phyloP scores from a whole-genome alignment of 2,888 invertebrate genomes.

The Capitulum mitella region DNA sequence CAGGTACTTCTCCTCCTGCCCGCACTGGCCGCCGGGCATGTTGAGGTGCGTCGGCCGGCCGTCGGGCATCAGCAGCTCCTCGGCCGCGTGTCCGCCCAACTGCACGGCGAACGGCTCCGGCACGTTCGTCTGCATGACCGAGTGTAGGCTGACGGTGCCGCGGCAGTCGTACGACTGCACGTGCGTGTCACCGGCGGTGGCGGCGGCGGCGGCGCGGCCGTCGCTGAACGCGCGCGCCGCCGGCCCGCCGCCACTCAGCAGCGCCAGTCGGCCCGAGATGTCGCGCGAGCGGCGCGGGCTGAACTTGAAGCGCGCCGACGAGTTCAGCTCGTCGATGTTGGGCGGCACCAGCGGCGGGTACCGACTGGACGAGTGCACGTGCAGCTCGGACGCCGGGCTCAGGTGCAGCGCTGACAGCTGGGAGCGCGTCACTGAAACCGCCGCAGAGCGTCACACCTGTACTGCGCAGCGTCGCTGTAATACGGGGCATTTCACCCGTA shows the following conservation, averaged over 20 bases:
- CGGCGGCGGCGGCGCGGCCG: background rate
- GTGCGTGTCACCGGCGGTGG: background rate
- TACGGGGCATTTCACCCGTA: background rate
- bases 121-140: constrained; percentile 65
- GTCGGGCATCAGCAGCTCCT: background rate
- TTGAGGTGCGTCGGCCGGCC: constrained; percentile 54
- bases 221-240: background rate
- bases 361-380: constrained; percentile 5
- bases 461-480: background rate
- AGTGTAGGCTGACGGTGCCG: background rate
- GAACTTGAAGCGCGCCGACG: background rate
- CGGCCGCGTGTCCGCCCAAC: constrained; percentile 38
- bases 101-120: constrained; percentile 53
- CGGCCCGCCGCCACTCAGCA: background rate
- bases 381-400: background rate
- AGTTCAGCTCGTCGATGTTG: constrained; percentile 19
- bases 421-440: background rate
- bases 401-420: background rate
- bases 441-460: background rate
- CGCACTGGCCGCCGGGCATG: constrained; percentile 68
- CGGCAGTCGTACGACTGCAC: constrained; percentile 14
- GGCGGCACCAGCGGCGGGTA: constrained; percentile 15
- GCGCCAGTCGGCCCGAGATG: constrained; percentile 12
- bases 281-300: constrained; percentile 5
- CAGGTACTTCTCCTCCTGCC: constrained; percentile 60